Evolutionary conservation across 1,140 invertebrate species (phyloP).

Genomic region (Polypedilum pembai): DNA sequence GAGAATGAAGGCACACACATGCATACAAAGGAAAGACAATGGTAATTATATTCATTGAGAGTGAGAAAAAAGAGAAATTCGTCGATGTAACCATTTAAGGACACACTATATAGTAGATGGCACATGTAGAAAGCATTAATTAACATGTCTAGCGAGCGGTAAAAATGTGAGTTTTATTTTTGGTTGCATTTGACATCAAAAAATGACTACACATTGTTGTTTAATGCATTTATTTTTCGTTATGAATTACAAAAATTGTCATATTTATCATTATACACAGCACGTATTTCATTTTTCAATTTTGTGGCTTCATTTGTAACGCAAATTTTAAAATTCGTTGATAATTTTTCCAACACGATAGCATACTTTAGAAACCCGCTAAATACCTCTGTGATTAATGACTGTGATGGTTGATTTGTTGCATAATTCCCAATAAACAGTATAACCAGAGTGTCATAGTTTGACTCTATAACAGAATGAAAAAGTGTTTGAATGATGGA

Average conservation of each 20-base stretch:
- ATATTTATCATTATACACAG: neutral
- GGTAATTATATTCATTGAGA: neutral
- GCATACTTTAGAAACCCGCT: neutral
- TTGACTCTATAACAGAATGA: neutral
- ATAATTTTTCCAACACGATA: neutral
- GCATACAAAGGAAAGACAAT: neutral
- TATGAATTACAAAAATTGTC: neutral
- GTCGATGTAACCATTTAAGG: constrained; percentile 21
- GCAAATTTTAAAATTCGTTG: neutral
- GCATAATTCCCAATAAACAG: neutral
- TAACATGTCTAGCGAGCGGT: neutral
- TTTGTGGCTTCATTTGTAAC: neutral
- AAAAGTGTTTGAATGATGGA: neutral
- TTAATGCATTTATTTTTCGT: neutral
- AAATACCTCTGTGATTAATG: neutral
- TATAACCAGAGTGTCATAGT: neutral
- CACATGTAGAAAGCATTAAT: neutral
- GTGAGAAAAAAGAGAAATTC: neutral
- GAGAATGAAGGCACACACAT: neutral
- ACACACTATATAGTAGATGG: neutral
- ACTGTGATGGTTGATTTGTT: neutral
- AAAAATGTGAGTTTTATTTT: constrained; percentile 11
- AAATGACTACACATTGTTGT: neutral
- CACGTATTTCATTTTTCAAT: neutral
- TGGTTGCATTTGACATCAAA: neutral